Percentiles rank a stretch among this genome's conserved stretches.
Conservation (phyloP, 1,140 invertebrate genomes). For the Venturia canescens region DNA sequence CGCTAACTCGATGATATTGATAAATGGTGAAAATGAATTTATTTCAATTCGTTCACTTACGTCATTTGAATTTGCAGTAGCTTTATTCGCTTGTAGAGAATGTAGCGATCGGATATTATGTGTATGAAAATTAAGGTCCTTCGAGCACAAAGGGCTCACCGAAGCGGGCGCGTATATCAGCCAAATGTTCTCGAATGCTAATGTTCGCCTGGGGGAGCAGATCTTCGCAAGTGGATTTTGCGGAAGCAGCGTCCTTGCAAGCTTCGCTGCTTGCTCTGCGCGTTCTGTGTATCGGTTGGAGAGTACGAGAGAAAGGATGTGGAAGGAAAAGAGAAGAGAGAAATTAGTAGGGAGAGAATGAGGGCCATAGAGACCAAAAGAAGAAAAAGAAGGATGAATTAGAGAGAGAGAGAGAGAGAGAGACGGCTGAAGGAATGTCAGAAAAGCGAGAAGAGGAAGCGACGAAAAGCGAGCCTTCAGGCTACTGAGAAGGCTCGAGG, state of each 20-base stretch:
- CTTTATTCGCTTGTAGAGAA: neutral
- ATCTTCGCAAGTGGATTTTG: slow-evolving; percentile 25
- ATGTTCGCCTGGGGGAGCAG: slow-evolving; percentile 11
- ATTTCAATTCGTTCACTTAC: no score
- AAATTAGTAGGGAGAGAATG: neutral
- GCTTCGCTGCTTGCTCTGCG: neutral
- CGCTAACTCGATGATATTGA: no score
- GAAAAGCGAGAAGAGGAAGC: neutral
- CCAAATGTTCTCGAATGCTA: slow-evolving; percentile 13
- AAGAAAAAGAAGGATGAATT: neutral
- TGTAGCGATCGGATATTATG: neutral
- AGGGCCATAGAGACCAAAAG: neutral
- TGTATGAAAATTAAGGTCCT: neutral
- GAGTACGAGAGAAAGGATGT: neutral
- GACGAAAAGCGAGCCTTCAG: slow-evolving; percentile 13
- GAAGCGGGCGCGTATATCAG: slow-evolving; percentile 23
- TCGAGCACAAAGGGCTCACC: slow-evolving; percentile 10
- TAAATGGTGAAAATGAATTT: no score
- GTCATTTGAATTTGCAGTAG: no score
- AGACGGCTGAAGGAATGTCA: neutral
- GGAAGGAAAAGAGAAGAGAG: neutral
- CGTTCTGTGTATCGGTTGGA: neutral
- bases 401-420: neutral
- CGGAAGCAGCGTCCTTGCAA: neutral
- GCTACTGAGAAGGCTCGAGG: slow-evolving; percentile 30